These are phyloP conservation scores for Phyllostomus hastatus DNA, from an alignment of 2,113 vertebrate genomes.

Conservation along the genomic window DNA sequence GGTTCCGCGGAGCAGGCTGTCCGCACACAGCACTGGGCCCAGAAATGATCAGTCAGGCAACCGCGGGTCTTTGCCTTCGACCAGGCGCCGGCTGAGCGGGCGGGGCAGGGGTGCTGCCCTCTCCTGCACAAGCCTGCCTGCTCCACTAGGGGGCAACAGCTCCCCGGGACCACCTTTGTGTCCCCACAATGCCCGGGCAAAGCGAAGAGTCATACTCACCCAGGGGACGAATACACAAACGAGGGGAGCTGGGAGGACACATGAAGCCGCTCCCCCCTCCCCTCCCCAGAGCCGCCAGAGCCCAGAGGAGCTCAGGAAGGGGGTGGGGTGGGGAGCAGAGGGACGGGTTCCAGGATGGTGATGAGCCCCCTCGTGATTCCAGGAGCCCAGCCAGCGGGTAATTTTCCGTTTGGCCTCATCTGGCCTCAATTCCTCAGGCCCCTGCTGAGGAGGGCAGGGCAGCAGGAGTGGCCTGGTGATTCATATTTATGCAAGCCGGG, in stretches of 20 bases:
- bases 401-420: not conserved
- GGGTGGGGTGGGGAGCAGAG: rapidly evolving
- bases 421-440: not conserved
- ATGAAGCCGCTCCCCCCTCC: rapidly evolving
- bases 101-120: rapidly evolving
- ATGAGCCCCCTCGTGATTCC: not conserved
- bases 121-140: not conserved
- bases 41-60: rapidly evolving
- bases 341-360: rapidly evolving
- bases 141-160: not conserved
- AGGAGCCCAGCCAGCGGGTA: rapidly evolving
- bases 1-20: not conserved
- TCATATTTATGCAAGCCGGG: not conserved
- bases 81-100: rapidly evolving
- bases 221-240: rapidly evolving
- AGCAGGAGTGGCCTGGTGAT: not conserved
- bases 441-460: not conserved
- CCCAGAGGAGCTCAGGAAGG: rapidly evolving
- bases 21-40: rapidly evolving
- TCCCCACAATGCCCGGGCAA: not conserved
- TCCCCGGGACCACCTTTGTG: not conserved
- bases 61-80: not conserved
- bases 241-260: too few species aligned
- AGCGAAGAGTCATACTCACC: rapidly evolving
- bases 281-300: not conserved